Base-by-base conservation (phyloP, 2,888 invertebrate species). In the Pegoplata infirma region DNA sequence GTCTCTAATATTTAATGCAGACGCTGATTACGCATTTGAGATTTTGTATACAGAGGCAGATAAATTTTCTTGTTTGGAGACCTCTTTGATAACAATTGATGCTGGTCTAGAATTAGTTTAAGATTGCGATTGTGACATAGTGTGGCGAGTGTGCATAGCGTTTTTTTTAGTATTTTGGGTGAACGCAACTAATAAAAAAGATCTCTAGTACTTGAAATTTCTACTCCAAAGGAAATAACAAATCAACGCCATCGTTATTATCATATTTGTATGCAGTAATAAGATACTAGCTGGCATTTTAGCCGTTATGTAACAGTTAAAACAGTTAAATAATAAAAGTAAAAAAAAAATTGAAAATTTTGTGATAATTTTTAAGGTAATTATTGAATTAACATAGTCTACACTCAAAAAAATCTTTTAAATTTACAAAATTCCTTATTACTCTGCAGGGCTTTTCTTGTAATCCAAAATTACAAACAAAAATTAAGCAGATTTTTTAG, bases 51-150 rank as follows among this genome's bases (percentile, higher is more conserved):
- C 10, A 56, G 46, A 25, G 46, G 12, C 25, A 16, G n/a, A 36
- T 59, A 10, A 12, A 1, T 40, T 40, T n/a, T 14, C 21, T 51
- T 53, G 49, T 51, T 61, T 28, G 63, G 58, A 44, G 14, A 47
- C 40, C 53, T 36, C 25, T 17, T 23, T 61, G 76, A 76, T 53
- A 76, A 72, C 36, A 76, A 49, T 28, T 59, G 46, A 58, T 64
- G 64, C 55, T 66, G 66, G n/a, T 28, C n/a, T 44, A 32, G 17
- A 47, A 55, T 67, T 49, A 76, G 59, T 66, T 61, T 61, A 53
- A 76, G 53, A 71, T 61, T 59, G 55, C 53, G 19, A 4, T 17
- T 44, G 59, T 5, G 68, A 40, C 32, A 17, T 47, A 14, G 56
- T 17, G 49, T 19, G n/a, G n/a, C n/a, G 44, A 44, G 53, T 36